phyloP scores from a whole-genome alignment of 2,113 vertebrate genomes.

The Rhinoderma darwinii region DNA sequence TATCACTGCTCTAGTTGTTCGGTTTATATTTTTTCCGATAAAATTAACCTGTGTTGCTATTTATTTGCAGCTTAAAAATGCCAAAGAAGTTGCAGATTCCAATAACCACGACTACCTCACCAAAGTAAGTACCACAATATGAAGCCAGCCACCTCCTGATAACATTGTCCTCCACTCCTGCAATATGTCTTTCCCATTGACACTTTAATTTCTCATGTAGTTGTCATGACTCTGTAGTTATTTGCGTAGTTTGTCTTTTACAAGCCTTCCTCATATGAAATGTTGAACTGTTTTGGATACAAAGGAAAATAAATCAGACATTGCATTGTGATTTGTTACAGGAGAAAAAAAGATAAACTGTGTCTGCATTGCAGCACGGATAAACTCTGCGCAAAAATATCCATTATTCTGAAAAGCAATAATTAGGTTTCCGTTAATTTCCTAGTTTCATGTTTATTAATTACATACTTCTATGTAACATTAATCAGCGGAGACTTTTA shows the following conservation, averaged over 20 bases:
- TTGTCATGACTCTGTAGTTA: constrained; percentile 25
- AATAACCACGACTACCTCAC: constrained; percentile 78
- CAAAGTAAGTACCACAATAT: constrained; percentile 73
- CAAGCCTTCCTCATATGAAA: constrained; percentile 3
- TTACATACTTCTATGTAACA: constrained; percentile 31
- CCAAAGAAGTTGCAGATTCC: constrained; percentile 80
- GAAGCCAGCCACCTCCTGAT: neutral
- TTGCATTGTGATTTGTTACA: constrained; percentile 30
- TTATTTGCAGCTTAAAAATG: constrained; percentile 75
- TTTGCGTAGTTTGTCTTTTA: constrained; percentile 33
- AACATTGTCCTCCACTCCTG: neutral
- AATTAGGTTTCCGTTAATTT: constrained; percentile 48
- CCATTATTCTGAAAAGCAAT: constrained; percentile 48
- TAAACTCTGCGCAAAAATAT: constrained; percentile 22
- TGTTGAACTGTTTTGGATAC: constrained; percentile 18
- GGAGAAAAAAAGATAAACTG: constrained; percentile 16
- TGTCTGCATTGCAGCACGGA: constrained; percentile 23
- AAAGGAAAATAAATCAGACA: constrained; percentile 48
- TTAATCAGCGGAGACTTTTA: constrained; percentile 32
- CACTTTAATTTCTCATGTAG: constrained; percentile 19
- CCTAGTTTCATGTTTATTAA: constrained; percentile 46
- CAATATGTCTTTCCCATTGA: constrained; percentile 11
- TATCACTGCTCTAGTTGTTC: neutral
- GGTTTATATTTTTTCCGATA: neutral
- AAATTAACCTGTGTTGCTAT: constrained; percentile 30